These are phyloP conservation scores for Perizoma affinitatum DNA, from an alignment of 2,888 invertebrate species.

Conservation along the genomic window DNA sequence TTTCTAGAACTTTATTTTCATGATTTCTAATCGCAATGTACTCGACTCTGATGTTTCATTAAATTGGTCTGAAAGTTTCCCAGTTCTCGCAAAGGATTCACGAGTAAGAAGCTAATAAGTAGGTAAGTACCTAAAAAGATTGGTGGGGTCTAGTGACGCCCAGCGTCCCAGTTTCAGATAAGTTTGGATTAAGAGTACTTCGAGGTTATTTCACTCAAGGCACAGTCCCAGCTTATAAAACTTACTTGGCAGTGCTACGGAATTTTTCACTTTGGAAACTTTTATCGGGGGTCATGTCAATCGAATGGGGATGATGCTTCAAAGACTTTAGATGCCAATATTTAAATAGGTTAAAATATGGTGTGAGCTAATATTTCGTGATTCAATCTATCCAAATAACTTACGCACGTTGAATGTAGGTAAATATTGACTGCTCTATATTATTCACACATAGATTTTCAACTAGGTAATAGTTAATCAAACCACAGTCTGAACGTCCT, in stretches of 20 bases:
- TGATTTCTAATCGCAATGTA: not conserved
- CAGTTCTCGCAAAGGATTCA: constrained; percentile 22
- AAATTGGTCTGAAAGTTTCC: constrained; percentile 26
- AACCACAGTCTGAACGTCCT: not conserved
- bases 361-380: constrained; percentile 21
- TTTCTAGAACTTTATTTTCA: constrained; percentile 3
- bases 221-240: constrained; percentile 24
- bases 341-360: constrained; percentile 15
- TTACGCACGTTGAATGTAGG: constrained; percentile 13
- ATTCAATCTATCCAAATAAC: constrained; percentile 20
- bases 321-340: constrained; percentile 7
- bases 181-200: constrained; percentile 45
- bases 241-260: constrained; percentile 14
- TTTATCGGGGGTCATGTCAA: constrained; percentile 17
- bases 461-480: constrained; percentile 3
- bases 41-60: constrained; percentile 17
- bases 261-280: constrained; percentile 33
- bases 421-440: constrained; percentile 28
- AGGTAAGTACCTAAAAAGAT: constrained; percentile 33
- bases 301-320: constrained; percentile 2
- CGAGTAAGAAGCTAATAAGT: constrained; percentile 32
- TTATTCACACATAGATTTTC: constrained; percentile 18
- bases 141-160: constrained; percentile 30
- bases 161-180: constrained; percentile 45
- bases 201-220: constrained; percentile 37